phyloP scores from a whole-genome alignment of 2,797 vertebrate genomes.

The Malacoraja senta region DNA sequence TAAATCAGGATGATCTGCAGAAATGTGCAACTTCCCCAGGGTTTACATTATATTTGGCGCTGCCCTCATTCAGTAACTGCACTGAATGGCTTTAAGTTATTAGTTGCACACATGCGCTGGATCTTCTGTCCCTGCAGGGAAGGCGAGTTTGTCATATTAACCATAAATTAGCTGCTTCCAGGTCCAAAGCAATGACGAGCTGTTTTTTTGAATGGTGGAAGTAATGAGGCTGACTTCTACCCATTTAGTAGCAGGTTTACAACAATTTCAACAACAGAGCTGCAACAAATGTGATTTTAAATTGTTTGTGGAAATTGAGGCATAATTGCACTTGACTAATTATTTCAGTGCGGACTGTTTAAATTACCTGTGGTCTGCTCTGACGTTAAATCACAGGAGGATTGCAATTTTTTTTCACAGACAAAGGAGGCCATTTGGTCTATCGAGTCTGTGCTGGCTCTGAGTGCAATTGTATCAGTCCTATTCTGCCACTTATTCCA shows the following conservation, averaged over 20 bases:
- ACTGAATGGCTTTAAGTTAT: conserved; percentile 31
- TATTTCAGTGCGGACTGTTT: background rate
- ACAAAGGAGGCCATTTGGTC: too few relatives aligned
- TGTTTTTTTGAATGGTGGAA: background rate
- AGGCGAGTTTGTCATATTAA: background rate
- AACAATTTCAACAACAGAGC: background rate
- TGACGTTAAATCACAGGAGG: background rate
- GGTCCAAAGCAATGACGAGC: background rate
- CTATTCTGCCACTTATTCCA: too few relatives aligned
- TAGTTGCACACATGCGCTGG: background rate
- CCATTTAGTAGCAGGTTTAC: background rate
- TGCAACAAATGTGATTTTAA: conserved; percentile 13
- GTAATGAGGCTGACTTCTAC: background rate
- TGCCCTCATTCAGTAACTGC: conserved; percentile 4
- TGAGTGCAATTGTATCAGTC: too few relatives aligned
- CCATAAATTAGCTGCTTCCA: background rate
- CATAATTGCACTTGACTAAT: background rate
- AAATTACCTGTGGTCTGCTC: background rate
- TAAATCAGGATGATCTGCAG: background rate
- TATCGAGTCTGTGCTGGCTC: too few relatives aligned
- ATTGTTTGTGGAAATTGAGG: background rate
- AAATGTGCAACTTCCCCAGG: background rate
- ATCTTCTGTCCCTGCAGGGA: background rate
- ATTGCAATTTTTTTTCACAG: too few relatives aligned
- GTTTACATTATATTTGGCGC: conserved; percentile 18